phyloP scores from a whole-genome alignment of 2,797 vertebrate genomes.

The Pteropus rufus region DNA sequence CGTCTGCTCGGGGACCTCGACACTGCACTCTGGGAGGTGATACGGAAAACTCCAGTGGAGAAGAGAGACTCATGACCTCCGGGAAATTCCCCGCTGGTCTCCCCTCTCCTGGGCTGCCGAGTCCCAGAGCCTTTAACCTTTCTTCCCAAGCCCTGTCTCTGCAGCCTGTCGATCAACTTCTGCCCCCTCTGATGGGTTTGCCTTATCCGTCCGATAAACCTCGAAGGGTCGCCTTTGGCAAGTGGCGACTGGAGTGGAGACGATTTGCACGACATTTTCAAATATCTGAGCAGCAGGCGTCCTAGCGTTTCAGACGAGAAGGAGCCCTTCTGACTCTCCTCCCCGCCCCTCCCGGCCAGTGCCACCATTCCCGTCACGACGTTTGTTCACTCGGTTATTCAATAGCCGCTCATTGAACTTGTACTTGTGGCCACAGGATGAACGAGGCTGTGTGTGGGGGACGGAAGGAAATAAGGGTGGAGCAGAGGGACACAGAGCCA shows the following conservation, averaged over 20 bases:
- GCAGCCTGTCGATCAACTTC: neutral
- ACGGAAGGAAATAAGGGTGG: neutral
- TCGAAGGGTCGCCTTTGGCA: neutral
- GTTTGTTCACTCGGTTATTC: neutral
- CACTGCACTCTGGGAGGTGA: too few species aligned
- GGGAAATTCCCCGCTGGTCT: neutral
- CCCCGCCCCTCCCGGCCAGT: neutral
- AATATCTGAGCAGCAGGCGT: neutral
- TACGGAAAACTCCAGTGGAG: too few species aligned
- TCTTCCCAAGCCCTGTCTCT: neutral
- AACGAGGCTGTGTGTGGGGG: accelerated
- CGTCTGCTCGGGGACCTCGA: too few species aligned
- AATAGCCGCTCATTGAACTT: neutral
- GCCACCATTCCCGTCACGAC: accelerated
- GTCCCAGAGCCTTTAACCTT: neutral
- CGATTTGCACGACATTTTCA: neutral
- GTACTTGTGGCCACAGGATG: neutral
- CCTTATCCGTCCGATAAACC: neutral
- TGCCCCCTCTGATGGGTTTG: neutral
- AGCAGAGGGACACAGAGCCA: too few species aligned
- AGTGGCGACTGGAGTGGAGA: neutral
- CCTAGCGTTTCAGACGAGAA: neutral
- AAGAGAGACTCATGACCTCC: neutral
- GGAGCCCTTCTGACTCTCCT: neutral
- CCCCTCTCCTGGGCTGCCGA: neutral